Conservation (phyloP, 2,797 vertebrate species). For the Champsocephalus gunnari region DNA sequence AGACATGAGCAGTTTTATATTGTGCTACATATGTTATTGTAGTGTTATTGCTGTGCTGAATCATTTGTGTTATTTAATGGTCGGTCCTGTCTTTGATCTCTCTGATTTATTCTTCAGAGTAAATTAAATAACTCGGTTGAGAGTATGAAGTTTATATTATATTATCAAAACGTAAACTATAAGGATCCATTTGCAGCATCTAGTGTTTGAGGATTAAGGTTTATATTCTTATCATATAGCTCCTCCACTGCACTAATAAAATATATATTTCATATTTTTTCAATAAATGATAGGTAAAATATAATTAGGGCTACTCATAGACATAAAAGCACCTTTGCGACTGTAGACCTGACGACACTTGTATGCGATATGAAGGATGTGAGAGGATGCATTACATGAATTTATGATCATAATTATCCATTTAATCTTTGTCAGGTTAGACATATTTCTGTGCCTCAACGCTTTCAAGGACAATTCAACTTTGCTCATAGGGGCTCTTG, state of each 20-base stretch:
- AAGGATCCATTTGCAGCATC: not conserved
- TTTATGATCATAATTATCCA: constrained; percentile 50
- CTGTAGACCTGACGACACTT: constrained; percentile 4
- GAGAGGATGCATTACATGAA: constrained; percentile 30
- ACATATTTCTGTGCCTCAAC: constrained; percentile 21
- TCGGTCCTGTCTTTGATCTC: not conserved
- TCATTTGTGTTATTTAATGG: not conserved
- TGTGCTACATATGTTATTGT: not conserved
- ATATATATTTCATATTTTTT: constrained; percentile 6
- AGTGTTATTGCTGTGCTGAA: no score
- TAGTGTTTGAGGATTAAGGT: not conserved
- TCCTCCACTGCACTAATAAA: not conserved
- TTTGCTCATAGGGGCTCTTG: constrained; percentile 16
- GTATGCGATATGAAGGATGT: constrained; percentile 19
- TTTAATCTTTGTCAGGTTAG: constrained; percentile 45
- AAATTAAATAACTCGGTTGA: not conserved
- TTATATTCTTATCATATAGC: not conserved
- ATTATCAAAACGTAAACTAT: not conserved
- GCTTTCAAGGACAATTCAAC: constrained; percentile 49
- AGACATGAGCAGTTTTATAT: not conserved
- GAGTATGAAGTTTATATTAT: not conserved
- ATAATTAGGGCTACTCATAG: constrained; percentile 1
- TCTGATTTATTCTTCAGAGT: not conserved
- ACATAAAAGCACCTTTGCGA: constrained; percentile 1
- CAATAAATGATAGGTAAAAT: constrained; percentile 8